phyloP scores from a whole-genome alignment of 2,113 vertebrate genomes.

The Chauna torquata region DNA sequence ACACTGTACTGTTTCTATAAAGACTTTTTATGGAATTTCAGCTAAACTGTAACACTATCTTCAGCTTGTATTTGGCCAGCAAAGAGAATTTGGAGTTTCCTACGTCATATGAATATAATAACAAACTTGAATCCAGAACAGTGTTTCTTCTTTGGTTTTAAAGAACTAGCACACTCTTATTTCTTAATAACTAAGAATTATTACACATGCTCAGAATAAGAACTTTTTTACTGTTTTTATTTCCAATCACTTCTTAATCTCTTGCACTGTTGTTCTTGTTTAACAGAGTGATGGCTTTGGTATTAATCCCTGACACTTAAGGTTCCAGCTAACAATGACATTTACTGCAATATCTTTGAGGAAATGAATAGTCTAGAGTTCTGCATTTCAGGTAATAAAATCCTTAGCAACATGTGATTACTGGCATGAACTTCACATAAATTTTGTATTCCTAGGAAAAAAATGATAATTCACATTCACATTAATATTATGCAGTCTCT shows the following conservation, averaged over 20 bases:
- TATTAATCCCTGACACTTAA: neutral
- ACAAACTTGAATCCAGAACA: neutral
- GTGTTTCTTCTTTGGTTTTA: neutral
- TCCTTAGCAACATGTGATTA: neutral
- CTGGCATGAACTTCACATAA: neutral
- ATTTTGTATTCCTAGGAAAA: constrained; percentile 25
- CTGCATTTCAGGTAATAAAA: neutral
- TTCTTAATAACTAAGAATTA: neutral
- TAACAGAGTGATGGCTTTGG: neutral
- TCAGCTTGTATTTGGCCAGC: neutral
- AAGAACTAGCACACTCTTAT: neutral
- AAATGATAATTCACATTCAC: constrained; percentile 4
- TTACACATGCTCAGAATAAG: neutral
- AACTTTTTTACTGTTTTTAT: neutral
- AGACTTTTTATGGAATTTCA: neutral
- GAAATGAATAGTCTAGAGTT: neutral
- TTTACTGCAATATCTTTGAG: constrained; percentile 1
- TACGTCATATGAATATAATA: neutral
- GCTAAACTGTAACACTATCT: neutral
- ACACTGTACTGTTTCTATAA: neutral
- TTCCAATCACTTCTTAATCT: neutral
- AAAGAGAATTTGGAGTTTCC: neutral
- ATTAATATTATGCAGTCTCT: constrained; percentile 25
- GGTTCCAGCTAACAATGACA: neutral
- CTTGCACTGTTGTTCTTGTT: neutral